Evolutionary conservation across 2,888 invertebrate genomes (phyloP), one percentile per base, ranked within the genome.

Genomic region (Lithosia quadra): DNA sequence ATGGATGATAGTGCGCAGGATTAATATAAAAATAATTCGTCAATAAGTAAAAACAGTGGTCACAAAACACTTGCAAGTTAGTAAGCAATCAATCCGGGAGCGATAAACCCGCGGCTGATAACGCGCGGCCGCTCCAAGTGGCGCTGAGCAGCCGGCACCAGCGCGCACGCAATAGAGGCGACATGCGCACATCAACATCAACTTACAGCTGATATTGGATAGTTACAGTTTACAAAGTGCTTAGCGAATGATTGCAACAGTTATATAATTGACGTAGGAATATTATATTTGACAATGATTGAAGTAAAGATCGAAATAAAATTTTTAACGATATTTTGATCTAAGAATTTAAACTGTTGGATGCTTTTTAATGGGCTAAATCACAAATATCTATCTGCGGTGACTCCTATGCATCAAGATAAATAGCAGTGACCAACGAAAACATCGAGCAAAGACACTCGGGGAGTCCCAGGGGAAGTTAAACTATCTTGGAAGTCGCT

Each of bases 31-130:
- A 24, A 43, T 9, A 18, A 10, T 9, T 61, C n/a, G n/a, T n/a
- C n/a, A 22, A 15, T 22, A 39, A 13, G 18, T 11, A 61, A 18
- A 22, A 60, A 39, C 13, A 49, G 15, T 18, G 4, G 13, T 28
- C 24, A 33, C 28, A 5, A 10, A 49, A 60, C 59, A 60, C 22
- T 59, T 34, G 24, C 24, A 28, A 58, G 65, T 73, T 59, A 36
- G 58, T 73, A 68, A 58, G 62, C 49, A 77, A 77, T 65, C 69
- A 74, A 68, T 69, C 69, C 39, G 61, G 34, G 39, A 39, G 55
- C 65, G 67, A 69, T 68, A 65, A 66, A 66, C 60, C 61, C 69
- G 28, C 33, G 53, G 13, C 43, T 49, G 78, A 77, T 77, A 72
- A 43, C 65, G 21, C 53, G 59, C 39, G n/a, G 71, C 65, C 33